A percentile compares a stretch with the other conserved stretches of the same genome.
These are phyloP conservation scores for Diachasmimorpha longicaudata DNA, from an alignment of 1,140 invertebrate genomes.

Conservation along the genomic window DNA sequence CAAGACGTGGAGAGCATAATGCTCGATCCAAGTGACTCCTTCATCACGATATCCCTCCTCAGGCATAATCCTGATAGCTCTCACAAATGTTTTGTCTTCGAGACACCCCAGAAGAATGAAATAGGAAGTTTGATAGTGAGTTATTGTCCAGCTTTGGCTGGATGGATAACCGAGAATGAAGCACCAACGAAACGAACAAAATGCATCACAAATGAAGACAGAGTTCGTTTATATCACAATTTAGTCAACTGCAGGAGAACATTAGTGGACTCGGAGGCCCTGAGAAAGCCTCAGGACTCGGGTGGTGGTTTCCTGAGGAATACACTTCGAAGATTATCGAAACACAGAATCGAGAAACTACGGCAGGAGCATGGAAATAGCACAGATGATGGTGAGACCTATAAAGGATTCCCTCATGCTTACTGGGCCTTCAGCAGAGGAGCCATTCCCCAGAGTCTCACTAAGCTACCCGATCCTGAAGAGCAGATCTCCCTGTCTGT, in stretches of 20 bases:
- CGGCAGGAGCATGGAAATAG: conserved; percentile 77
- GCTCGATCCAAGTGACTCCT: conserved; percentile 89
- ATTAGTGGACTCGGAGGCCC: conserved; percentile 81
- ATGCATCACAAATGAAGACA: conserved; percentile 82
- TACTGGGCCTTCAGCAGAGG: conserved; percentile 92
- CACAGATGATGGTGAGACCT: conserved; percentile 77
- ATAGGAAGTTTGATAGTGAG: conserved; percentile 92
- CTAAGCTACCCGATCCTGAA: conserved; percentile 83
- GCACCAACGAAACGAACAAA: conserved; percentile 70
- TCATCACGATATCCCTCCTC: conserved; percentile 82
- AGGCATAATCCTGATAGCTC: conserved; percentile 69
- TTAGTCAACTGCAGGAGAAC: conserved; percentile 78
- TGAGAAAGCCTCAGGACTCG: conserved; percentile 81
- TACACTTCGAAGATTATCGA: conserved; percentile 85
- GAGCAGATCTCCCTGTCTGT: conserved; percentile 85
- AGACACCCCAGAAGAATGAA: conserved; percentile 87
- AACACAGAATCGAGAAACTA: conserved; percentile 85
- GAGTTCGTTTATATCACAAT: conserved; percentile 81
- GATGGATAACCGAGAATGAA: conserved; percentile 86
- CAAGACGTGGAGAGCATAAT: conserved; percentile 89
- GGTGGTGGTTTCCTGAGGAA: conserved; percentile 83
- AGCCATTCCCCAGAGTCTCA: conserved; percentile 80
- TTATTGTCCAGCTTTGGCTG: conserved; percentile 84
- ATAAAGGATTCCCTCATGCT: conserved; percentile 83
- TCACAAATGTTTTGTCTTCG: conserved; percentile 92